Conservation (phyloP, 2,888 invertebrate genomes). For the Amblyteles armatorius region DNA sequence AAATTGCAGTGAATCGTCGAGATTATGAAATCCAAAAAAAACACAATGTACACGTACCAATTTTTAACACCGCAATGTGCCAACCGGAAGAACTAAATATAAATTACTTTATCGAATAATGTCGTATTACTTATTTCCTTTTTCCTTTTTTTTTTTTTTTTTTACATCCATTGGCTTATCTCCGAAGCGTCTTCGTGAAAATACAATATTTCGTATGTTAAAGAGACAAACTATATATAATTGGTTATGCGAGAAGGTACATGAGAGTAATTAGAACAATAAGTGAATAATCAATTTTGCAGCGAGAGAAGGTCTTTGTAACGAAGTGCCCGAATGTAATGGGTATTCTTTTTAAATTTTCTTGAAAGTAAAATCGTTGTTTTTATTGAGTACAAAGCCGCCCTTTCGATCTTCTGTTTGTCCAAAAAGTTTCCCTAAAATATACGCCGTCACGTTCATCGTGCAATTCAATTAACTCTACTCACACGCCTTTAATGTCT, state of each 20-base stretch:
- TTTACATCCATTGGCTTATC: constrained; percentile 17
- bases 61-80: constrained; percentile 48
- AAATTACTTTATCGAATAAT: constrained; percentile 38
- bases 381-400: constrained; percentile 67
- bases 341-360: background rate
- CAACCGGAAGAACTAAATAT: constrained; percentile 63
- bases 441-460: constrained; percentile 33
- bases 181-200: constrained; percentile 19
- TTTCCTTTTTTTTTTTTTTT: background rate
- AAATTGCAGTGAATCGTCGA: constrained; percentile 51
- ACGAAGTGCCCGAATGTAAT: background rate
- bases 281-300: constrained; percentile 45
- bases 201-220: constrained; percentile 42
- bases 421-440: constrained; percentile 32
- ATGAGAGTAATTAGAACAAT: constrained; percentile 48
- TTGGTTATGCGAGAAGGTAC: constrained; percentile 62
- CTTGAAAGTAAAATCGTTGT: constrained; percentile 32
- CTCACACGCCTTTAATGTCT: constrained; percentile 54
- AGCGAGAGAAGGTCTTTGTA: constrained; percentile 31
- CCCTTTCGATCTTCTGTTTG: constrained; percentile 44
- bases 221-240: constrained; percentile 40
- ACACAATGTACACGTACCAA: constrained; percentile 19
- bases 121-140: constrained; percentile 9
- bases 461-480: constrained; percentile 40
- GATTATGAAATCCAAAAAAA: constrained; percentile 32